A percentile compares a stretch with the other conserved stretches of the same genome.
Evolutionary conservation across 2,888 invertebrate genomes (phyloP).

Genomic region (Zhuqinia jingwanae): DNA sequence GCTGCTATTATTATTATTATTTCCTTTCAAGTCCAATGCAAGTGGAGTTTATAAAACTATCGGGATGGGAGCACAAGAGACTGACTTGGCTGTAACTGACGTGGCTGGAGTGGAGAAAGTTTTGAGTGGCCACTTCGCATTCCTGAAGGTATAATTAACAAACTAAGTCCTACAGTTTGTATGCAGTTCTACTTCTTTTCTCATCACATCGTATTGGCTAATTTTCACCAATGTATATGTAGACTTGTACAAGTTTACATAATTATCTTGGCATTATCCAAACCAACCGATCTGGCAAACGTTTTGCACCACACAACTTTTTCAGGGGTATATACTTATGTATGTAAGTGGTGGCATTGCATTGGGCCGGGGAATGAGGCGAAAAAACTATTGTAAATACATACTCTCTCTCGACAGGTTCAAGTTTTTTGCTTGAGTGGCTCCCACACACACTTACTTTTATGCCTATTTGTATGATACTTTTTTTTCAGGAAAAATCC

Average conservation of each 20-base stretch:
- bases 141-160: slow-evolving; percentile 74
- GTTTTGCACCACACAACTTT: too few relatives aligned
- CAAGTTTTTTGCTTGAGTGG: neutral
- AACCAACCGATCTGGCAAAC: too few relatives aligned
- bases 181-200: neutral
- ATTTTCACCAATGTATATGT: too few relatives aligned
- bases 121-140: slow-evolving; percentile 73
- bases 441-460: neutral
- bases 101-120: slow-evolving; percentile 72
- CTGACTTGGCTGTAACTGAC: slow-evolving; percentile 72
- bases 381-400: too few relatives aligned
- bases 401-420: too few relatives aligned
- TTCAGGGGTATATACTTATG: too few relatives aligned
- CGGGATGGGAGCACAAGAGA: slow-evolving; percentile 65
- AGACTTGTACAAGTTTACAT: too few relatives aligned
- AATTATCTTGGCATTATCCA: too few relatives aligned
- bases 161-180: too few relatives aligned
- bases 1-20: neutral
- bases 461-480: neutral
- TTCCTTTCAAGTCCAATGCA: slow-evolving; percentile 64
- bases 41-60: slow-evolving; percentile 76
- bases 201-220: too few relatives aligned
- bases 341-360: too few relatives aligned
- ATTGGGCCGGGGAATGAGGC: too few relatives aligned
- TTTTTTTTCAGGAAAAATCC: slow-evolving; percentile 76